Percentiles rank a stretch among this genome's conserved stretches.
Evolutionary conservation across 2,113 vertebrate genomes (phyloP).

Genomic region (Solea solea): DNA sequence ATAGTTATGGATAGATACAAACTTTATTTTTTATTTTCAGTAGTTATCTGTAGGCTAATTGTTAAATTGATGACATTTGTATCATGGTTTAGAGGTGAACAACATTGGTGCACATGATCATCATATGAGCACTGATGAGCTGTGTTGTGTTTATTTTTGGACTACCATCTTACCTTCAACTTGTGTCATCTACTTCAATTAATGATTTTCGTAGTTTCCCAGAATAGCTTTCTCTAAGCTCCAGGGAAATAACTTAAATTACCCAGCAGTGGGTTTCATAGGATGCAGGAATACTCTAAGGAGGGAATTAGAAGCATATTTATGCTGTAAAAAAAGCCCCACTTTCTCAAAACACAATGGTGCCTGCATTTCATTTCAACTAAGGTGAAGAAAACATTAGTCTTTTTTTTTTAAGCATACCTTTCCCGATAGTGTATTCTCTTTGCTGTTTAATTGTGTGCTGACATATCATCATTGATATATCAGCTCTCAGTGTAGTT

Average conservation of each 20-base stretch:
- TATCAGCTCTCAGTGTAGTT: neutral
- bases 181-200: constrained; percentile 9
- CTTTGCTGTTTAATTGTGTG: no score
- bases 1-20: no score
- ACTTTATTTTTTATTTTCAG: no score
- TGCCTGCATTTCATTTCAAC: no score
- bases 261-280: neutral
- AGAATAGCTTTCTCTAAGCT: constrained; percentile 19
- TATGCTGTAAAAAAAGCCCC: neutral
- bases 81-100: neutral
- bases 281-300: neutral
- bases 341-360: no score
- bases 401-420: neutral
- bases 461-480: neutral
- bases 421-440: neutral
- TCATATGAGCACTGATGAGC: neutral
- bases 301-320: neutral
- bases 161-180: constrained; percentile 13
- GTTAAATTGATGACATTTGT: constrained; percentile 13
- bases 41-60: neutral
- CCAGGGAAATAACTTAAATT: neutral
- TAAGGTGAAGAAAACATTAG: no score
- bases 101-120: neutral
- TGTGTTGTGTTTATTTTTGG: neutral
- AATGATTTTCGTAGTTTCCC: constrained; percentile 9